A percentile compares a stretch with the other conserved stretches of the same genome.
These are phyloP conservation scores for Drosophila kanekoi DNA, from an alignment of 2,888 invertebrate genomes.

Conservation along the genomic window DNA sequence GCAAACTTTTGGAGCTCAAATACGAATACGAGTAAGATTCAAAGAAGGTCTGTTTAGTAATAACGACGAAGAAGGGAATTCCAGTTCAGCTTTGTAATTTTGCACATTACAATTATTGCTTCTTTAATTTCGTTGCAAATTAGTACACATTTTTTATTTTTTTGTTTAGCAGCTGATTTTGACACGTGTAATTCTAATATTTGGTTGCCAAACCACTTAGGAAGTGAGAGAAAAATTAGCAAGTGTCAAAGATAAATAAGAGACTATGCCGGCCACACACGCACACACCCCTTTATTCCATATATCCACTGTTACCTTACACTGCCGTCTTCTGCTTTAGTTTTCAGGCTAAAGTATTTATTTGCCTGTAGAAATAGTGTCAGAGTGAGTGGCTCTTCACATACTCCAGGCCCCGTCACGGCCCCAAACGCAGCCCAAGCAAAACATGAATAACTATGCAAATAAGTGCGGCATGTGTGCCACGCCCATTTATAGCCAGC, in stretches of 20 bases:
- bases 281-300: neutral
- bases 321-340: neutral
- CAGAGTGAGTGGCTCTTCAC: constrained; percentile 73
- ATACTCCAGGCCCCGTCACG: constrained; percentile 27
- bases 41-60: too few species aligned
- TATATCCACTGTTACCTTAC: neutral
- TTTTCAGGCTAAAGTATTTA: constrained; percentile 57
- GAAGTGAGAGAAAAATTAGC: constrained; percentile 75
- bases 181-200: constrained; percentile 23
- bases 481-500: constrained; percentile 24
- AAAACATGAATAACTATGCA: constrained; percentile 77
- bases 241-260: constrained; percentile 79
- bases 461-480: constrained; percentile 70
- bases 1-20: too few species aligned
- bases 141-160: too few species aligned
- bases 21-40: too few species aligned
- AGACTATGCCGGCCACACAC: neutral
- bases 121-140: too few species aligned
- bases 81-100: too few species aligned
- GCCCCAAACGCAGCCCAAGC: constrained; percentile 21
- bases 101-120: too few species aligned
- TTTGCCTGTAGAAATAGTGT: constrained; percentile 72
- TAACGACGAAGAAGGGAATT: too few species aligned
- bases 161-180: too few species aligned
- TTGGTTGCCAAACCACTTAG: constrained; percentile 77